Evolutionary conservation across 2,888 invertebrate species (phyloP).

Genomic region (Metalampra italica): DNA sequence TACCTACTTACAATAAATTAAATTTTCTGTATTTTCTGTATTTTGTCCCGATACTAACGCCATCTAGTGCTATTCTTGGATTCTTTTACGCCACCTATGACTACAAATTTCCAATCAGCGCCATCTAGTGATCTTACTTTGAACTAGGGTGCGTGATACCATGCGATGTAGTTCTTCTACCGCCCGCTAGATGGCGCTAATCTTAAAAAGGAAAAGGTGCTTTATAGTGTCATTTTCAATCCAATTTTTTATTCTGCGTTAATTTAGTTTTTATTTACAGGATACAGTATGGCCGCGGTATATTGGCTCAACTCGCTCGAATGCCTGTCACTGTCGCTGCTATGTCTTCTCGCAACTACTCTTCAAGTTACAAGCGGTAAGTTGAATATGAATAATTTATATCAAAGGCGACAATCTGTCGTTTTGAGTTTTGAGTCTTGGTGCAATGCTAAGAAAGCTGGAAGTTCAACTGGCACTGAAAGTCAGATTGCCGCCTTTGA

Average conservation of each 20-base stretch:
- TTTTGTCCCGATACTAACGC: slow-evolving; percentile 27
- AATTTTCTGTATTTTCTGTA: neutral
- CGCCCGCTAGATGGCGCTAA: slow-evolving; percentile 43
- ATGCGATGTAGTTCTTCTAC: slow-evolving; percentile 21
- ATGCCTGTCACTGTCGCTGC: slow-evolving; percentile 86
- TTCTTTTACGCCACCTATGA: too few relatives aligned
- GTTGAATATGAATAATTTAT: slow-evolving; percentile 38
- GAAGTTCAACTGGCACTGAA: too few relatives aligned
- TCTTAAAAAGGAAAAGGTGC: neutral
- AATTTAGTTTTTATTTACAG: slow-evolving; percentile 56
- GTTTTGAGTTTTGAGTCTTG: too few relatives aligned
- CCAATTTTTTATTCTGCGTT: neutral
- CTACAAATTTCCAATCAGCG: slow-evolving; percentile 8
- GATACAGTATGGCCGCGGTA: slow-evolving; percentile 92
- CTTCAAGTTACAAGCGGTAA: slow-evolving; percentile 88
- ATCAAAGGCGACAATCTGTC: too few relatives aligned
- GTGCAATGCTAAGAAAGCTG: too few relatives aligned
- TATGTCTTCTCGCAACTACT: slow-evolving; percentile 85
- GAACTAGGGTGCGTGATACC: neutral
- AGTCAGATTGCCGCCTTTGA: too few relatives aligned
- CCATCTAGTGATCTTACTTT: slow-evolving; percentile 20
- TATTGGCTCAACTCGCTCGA: slow-evolving; percentile 90
- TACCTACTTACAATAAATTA: too few relatives aligned
- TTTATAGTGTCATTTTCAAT: neutral
- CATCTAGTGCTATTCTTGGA: slow-evolving; percentile 30